Evolutionary conservation across 2,888 invertebrate genomes (phyloP).

Genomic region (Patella pellucida): DNA sequence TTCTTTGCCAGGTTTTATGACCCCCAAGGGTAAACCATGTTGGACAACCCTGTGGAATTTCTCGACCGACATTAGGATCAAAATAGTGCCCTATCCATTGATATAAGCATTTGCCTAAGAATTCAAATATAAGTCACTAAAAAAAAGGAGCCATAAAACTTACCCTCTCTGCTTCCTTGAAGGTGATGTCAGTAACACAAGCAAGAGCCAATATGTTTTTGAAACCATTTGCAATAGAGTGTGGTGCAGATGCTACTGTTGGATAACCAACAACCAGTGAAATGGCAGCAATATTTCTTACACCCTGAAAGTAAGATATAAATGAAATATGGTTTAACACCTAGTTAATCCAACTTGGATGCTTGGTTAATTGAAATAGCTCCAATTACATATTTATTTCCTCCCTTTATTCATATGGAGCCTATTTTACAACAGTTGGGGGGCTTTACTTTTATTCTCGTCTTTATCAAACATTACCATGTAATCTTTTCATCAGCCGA

Average conservation of each 20-base stretch:
- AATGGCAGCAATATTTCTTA: slow-evolving; percentile 92
- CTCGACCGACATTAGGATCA: no score
- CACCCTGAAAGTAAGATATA: slow-evolving; percentile 76
- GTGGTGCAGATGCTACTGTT: slow-evolving; percentile 95
- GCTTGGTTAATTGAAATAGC: background rate
- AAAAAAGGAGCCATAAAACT: slow-evolving; percentile 71
- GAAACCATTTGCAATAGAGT: slow-evolving; percentile 97
- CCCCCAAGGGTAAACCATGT: no score
- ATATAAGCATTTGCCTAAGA: no score
- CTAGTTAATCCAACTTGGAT: background rate
- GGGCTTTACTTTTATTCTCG: no score
- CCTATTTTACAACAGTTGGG: no score
- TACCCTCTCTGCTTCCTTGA: slow-evolving; percentile 93
- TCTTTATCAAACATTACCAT: no score
- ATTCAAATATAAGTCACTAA: no score
- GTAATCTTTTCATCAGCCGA: no score
- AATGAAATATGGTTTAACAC: background rate
- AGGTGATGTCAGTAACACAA: slow-evolving; percentile 94
- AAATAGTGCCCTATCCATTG: no score
- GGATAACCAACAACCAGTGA: slow-evolving; percentile 96
- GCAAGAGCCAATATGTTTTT: slow-evolving; percentile 97
- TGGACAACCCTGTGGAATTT: no score
- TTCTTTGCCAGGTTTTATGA: no score
- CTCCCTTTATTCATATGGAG: no score
- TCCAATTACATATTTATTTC: background rate